Conservation (phyloP, 2,113 vertebrate genomes). For the Gallinago undulata region DNA sequence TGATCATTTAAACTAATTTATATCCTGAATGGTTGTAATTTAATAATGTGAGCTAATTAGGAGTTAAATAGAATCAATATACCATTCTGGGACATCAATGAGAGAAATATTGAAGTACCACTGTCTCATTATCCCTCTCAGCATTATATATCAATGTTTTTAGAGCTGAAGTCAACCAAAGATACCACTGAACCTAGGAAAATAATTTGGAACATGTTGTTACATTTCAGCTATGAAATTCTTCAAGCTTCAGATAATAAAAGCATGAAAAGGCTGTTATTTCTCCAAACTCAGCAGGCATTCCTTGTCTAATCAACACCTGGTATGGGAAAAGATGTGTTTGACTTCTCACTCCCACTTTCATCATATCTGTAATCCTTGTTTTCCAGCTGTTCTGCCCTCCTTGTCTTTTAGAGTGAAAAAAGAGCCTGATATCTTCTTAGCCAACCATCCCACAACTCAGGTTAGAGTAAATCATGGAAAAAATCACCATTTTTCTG, state of each 20-base stretch:
- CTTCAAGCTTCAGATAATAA: not conserved
- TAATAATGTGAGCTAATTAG: constrained; percentile 35
- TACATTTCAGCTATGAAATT: not conserved
- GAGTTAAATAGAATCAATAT: constrained; percentile 35
- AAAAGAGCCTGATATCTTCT: not conserved
- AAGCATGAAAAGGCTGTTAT: not conserved
- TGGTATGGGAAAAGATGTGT: not conserved
- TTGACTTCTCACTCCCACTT: not conserved
- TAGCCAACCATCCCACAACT: not conserved
- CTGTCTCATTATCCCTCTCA: not conserved
- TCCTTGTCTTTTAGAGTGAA: not conserved
- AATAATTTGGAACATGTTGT: not conserved
- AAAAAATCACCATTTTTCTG: not conserved
- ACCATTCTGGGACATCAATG: not conserved
- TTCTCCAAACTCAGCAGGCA: not conserved
- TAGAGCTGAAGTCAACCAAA: not conserved
- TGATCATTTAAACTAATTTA: constrained; percentile 43
- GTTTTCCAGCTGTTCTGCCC: not conserved
- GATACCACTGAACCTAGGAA: not conserved
- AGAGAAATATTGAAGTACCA: not conserved
- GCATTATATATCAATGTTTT: not conserved
- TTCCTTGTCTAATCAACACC: not conserved
- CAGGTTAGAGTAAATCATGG: not conserved
- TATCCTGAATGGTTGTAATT: constrained; percentile 11
- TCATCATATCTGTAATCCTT: not conserved